Conservation (phyloP, 1,140 invertebrate genomes). For the Conus betulinus region DNA sequence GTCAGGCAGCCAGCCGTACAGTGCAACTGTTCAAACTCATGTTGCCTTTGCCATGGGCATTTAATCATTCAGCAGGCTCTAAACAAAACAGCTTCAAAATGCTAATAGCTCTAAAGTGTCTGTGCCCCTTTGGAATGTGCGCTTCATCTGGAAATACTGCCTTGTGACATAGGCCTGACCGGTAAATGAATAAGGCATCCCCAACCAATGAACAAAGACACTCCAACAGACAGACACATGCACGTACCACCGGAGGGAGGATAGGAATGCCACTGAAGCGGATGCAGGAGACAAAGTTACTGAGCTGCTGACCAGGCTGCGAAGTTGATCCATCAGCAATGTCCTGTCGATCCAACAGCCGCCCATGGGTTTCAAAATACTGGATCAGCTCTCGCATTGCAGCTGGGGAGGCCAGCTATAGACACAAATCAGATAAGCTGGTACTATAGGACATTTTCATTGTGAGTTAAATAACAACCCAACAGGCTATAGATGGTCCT, state of each 20-base stretch:
- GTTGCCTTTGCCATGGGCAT: too few relatives aligned
- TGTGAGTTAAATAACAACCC: neutral
- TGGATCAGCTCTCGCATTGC: constrained; percentile 65
- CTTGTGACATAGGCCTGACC: too few relatives aligned
- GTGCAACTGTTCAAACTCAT: too few relatives aligned
- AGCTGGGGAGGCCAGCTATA: constrained; percentile 53
- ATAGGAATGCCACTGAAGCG: constrained; percentile 69
- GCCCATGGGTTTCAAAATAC: constrained; percentile 66
- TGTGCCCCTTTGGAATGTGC: too few relatives aligned
- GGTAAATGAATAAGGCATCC: too few relatives aligned
- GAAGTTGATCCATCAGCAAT: constrained; percentile 19
- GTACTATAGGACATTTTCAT: constrained; percentile 2
- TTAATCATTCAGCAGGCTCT: too few relatives aligned
- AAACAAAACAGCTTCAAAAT: too few relatives aligned
- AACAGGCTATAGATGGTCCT: neutral
- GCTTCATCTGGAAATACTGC: too few relatives aligned
- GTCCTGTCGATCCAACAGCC: constrained; percentile 55
- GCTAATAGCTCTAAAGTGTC: too few relatives aligned
- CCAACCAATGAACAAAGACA: too few relatives aligned
- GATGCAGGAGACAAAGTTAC: constrained; percentile 59
- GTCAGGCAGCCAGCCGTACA: too few relatives aligned
- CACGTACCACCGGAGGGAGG: constrained; percentile 68
- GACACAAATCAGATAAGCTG: neutral
- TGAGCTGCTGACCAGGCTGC: neutral
- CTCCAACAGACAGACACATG: neutral